These are phyloP conservation scores for Crotalus tigris DNA, from an alignment of 2,113 vertebrate genomes.

Conservation along the genomic window DNA sequence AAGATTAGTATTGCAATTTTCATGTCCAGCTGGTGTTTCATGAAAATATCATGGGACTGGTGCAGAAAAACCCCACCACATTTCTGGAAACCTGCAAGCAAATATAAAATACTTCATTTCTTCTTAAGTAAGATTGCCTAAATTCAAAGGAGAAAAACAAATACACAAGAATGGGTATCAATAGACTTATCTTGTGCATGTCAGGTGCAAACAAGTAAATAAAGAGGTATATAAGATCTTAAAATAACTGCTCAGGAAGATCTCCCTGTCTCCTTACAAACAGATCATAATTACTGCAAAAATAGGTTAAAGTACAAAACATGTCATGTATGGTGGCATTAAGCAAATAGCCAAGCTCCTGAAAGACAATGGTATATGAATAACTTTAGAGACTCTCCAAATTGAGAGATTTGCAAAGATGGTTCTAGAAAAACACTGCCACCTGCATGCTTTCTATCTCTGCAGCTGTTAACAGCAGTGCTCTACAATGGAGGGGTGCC, in stretches of 20 bases:
- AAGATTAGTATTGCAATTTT: conserved; percentile 59
- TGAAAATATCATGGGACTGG: conserved; percentile 33
- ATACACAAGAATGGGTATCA: conserved; percentile 11
- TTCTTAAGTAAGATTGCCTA: conserved; percentile 28
- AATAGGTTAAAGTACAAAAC: conserved; percentile 39
- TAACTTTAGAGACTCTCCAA: neutral
- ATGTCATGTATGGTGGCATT: conserved; percentile 51
- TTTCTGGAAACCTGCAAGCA: conserved; percentile 43
- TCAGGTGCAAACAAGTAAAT: conserved; percentile 48
- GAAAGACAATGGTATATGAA: conserved; percentile 37
- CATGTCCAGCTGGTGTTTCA: conserved; percentile 71
- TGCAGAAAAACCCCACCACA: conserved; percentile 17
- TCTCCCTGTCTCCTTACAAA: conserved; percentile 45
- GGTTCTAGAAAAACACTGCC: neutral
- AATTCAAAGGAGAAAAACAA: conserved; percentile 28
- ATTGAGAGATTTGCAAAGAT: neutral
- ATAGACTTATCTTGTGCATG: conserved; percentile 32
- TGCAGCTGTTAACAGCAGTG: neutral
- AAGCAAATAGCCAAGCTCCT: conserved; percentile 43
- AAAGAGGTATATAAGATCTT: conserved; percentile 47
- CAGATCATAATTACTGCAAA: conserved; percentile 44
- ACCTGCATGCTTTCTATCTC: neutral
- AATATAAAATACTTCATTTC: conserved; percentile 37
- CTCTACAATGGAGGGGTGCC: neutral
- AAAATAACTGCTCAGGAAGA: conserved; percentile 49